Evolutionary conservation across 2,113 vertebrate species (phyloP).

Genomic region (Phyllostomus discolor): DNA sequence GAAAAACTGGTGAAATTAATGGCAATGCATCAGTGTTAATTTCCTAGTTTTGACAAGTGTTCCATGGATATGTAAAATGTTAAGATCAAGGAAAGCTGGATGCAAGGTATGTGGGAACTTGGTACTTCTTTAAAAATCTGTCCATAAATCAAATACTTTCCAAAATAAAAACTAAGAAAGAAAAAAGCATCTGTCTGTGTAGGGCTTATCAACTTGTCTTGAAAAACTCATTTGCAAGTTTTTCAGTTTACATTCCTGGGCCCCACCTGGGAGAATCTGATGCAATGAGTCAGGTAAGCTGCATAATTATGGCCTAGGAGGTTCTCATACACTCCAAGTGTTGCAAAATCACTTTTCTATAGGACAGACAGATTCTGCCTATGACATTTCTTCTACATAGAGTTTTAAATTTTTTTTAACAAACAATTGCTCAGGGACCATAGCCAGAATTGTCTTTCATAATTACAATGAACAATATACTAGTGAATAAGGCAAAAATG

Average conservation of each 20-base stretch:
- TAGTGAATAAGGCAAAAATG: not conserved
- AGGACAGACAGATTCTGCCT: not conserved
- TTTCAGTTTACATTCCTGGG: not conserved
- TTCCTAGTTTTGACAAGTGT: not conserved
- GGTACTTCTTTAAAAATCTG: not conserved
- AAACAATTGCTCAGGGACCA: not conserved
- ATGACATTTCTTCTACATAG: not conserved
- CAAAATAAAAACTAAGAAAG: not conserved
- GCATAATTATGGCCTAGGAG: not conserved
- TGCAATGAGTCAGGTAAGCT: not conserved
- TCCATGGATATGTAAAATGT: not conserved
- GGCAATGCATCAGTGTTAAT: not conserved
- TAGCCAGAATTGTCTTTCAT: not conserved
- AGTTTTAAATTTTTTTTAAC: not conserved
- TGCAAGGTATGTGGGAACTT: not conserved
- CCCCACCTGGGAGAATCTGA: not conserved
- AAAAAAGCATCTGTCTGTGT: not conserved
- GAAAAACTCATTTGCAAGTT: not conserved
- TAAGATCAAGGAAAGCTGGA: not conserved
- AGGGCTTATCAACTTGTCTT: not conserved
- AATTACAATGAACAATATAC: not conserved
- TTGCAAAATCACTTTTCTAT: not conserved
- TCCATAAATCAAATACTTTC: not conserved
- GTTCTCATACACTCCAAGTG: not conserved
- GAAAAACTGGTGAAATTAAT: not conserved